Percentiles rank a stretch among this genome's conserved stretches.
Conservation (phyloP, 2,113 vertebrate species). For the Python bivittatus region DNA sequence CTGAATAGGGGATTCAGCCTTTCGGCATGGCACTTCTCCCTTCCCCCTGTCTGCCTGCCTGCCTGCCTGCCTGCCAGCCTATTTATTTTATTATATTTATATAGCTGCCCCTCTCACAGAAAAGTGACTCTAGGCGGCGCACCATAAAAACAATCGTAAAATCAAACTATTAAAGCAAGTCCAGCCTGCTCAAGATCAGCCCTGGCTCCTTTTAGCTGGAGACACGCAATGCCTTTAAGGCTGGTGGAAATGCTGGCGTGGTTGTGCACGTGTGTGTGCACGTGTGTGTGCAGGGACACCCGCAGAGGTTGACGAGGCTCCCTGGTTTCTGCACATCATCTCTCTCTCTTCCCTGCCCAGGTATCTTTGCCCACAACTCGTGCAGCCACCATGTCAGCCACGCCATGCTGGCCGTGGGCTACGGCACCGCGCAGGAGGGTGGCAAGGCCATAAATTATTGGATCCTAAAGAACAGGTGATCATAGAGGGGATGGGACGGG, state of each 20-base stretch:
- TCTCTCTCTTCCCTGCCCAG: constrained; percentile 31
- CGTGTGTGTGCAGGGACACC: no score
- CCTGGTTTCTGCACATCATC: fast-evolving
- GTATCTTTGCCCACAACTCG: constrained; percentile 15
- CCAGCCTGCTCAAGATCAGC: background rate
- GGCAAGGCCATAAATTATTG: background rate
- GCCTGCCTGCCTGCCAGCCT: no score
- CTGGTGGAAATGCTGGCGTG: background rate
- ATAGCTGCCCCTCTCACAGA: no score
- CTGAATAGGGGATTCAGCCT: no score
- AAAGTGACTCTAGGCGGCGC: no score
- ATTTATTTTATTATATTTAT: no score
- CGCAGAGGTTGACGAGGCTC: background rate
- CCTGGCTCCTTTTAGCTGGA: background rate
- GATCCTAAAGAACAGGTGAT: constrained; percentile 63
- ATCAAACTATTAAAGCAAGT: background rate
- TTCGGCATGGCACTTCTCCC: no score
- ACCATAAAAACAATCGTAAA: no score
- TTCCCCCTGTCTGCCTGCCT: no score
- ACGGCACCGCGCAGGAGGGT: fast-evolving
- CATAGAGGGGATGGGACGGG: background rate
- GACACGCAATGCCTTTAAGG: background rate
- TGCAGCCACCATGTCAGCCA: constrained; percentile 17
- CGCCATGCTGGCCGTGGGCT: constrained; percentile 48
- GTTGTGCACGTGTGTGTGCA: no score